Evolutionary conservation across 2,113 vertebrate species (phyloP).

Genomic region (Circaetus cinerascens): DNA sequence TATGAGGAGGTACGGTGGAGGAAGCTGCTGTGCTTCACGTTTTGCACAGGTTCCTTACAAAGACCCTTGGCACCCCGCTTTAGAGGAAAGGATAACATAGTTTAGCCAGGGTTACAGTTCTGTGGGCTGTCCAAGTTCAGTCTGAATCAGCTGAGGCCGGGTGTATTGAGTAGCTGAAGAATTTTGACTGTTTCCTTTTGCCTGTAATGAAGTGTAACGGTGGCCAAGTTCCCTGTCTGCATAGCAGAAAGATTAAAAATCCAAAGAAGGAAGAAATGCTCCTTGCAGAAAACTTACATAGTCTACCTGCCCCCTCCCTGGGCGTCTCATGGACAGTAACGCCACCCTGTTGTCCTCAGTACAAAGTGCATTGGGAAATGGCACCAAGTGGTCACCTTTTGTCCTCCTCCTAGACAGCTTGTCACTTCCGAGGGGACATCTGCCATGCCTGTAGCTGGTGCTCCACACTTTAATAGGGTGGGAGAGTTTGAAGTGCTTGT

Average conservation of each 20-base stretch:
- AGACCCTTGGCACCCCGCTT: not conserved
- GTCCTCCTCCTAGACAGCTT: no score
- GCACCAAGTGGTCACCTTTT: no score
- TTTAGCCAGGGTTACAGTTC: not conserved
- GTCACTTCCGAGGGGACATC: no score
- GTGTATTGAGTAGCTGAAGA: not conserved
- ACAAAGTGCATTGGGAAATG: not conserved
- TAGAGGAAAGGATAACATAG: not conserved
- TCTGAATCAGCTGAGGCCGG: not conserved
- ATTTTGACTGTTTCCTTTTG: not conserved
- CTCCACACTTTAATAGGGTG: not conserved
- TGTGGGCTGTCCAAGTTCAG: not conserved
- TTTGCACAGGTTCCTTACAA: not conserved
- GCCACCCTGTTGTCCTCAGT: no score
- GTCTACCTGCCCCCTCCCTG: not conserved
- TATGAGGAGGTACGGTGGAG: not conserved
- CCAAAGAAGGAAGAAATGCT: not conserved
- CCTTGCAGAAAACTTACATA: not conserved
- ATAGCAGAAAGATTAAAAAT: not conserved
- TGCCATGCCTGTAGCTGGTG: not conserved
- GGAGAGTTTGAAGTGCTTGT: not conserved
- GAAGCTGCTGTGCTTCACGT: not conserved
- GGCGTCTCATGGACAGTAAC: not conserved
- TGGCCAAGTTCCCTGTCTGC: not conserved
- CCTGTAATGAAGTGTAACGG: not conserved